A percentile compares a stretch with the other conserved stretches of the same genome.
Conservation (phyloP, 1,140 invertebrate genomes). For the Tigriopus japonicus region DNA sequence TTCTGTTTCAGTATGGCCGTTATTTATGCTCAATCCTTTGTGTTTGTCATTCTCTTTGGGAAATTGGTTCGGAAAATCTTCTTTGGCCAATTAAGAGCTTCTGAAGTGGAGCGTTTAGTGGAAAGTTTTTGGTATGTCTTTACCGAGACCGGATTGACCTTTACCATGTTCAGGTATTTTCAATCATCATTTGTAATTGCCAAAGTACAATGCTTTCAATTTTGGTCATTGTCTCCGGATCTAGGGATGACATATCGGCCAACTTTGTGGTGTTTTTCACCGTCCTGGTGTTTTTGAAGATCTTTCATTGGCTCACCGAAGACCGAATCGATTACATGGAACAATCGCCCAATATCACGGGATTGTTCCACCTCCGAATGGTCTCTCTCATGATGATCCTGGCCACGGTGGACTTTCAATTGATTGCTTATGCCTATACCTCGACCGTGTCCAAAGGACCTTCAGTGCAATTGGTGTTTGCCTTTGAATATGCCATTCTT, state of each 20-base stretch:
- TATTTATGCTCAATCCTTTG: constrained; percentile 50
- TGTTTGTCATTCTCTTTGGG: constrained; percentile 80
- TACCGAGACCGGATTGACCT: constrained; percentile 94
- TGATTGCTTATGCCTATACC: constrained; percentile 84
- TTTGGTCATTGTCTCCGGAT: background rate
- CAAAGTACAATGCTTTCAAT: background rate
- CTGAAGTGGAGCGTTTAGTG: constrained; percentile 96
- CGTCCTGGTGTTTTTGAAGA: constrained; percentile 87
- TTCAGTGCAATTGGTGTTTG: constrained; percentile 94
- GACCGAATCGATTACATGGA: constrained; percentile 92
- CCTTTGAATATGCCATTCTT: constrained; percentile 97
- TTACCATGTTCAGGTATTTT: constrained; percentile 63
- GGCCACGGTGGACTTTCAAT: constrained; percentile 60
- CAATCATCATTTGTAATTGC: too few relatives aligned
- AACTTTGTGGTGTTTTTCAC: constrained; percentile 97
- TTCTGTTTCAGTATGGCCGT: constrained; percentile 61
- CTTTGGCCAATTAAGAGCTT: constrained; percentile 85
- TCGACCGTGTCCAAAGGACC: constrained; percentile 85
- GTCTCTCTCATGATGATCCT: constrained; percentile 54
- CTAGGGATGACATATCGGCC: constrained; percentile 90
- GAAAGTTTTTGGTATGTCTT: constrained; percentile 98
- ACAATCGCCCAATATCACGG: constrained; percentile 64
- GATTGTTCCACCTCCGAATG: constrained; percentile 83
- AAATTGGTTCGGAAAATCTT: constrained; percentile 91
- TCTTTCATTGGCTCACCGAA: constrained; percentile 98